Conservation (phyloP, 2,888 invertebrate species). For the Blastobasis adustella region DNA sequence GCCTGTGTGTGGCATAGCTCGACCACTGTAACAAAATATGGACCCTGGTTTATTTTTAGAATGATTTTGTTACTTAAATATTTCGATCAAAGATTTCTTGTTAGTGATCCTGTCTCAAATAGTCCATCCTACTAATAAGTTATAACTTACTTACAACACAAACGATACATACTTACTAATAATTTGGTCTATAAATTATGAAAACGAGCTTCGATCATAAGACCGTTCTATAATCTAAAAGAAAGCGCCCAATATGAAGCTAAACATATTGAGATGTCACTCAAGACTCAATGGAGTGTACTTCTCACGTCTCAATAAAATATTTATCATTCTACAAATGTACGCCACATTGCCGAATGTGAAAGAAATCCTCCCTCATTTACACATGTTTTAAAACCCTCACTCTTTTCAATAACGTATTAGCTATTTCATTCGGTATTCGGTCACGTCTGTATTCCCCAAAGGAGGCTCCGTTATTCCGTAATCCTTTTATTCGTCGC, state of each 20-base stretch:
- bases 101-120: too few relatives aligned
- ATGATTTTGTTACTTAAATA: neutral
- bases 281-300: slow-evolving; percentile 39
- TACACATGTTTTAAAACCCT: slow-evolving; percentile 8
- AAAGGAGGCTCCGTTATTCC: neutral
- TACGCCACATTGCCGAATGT: slow-evolving; percentile 6
- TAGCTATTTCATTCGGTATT: neutral
- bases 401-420: slow-evolving; percentile 1
- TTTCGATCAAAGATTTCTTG: neutral
- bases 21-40: neutral
- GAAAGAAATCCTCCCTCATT: slow-evolving; percentile 6
- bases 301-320: slow-evolving; percentile 32
- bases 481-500: neutral
- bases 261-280: slow-evolving; percentile 43
- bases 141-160: neutral
- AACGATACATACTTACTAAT: neutral
- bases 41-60: neutral
- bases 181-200: neutral
- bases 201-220: neutral
- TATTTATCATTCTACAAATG: slow-evolving; percentile 37
- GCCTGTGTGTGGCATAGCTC: too few relatives aligned
- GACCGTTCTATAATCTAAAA: neutral
- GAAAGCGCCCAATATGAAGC: slow-evolving; percentile 13
- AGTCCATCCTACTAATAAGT: neutral
- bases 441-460: neutral